phyloP scores from a whole-genome alignment of 2,888 invertebrate species.

The Candidula unifasciata region DNA sequence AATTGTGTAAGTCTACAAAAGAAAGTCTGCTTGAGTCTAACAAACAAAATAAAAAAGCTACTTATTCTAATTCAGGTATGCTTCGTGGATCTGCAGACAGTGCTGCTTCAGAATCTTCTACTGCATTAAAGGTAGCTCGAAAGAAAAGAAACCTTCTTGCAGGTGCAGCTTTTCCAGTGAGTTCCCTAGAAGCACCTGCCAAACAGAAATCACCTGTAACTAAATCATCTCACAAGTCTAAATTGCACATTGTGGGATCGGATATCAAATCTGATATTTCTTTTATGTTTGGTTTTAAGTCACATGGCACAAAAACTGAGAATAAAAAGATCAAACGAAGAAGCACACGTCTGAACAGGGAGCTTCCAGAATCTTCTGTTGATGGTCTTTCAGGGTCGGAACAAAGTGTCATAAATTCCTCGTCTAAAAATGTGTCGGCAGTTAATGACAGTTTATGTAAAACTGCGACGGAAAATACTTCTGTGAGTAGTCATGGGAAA shows the following conservation, averaged over 20 bases:
- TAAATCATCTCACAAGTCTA: not conserved
- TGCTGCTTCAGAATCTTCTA: not conserved
- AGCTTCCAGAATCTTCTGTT: not conserved
- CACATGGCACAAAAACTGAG: not conserved
- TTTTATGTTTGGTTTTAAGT: constrained; percentile 26
- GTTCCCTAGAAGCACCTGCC: not conserved
- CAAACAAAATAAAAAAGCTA: not conserved
- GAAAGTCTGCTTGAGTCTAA: not conserved
- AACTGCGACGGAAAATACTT: too few species aligned
- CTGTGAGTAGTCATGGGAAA: not conserved
- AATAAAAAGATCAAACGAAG: not conserved
- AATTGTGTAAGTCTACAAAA: too few species aligned
- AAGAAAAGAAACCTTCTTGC: constrained; percentile 40
- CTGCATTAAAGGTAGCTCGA: not conserved
- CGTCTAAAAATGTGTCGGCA: not conserved
- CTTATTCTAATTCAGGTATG: not conserved
- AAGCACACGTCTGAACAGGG: not conserved
- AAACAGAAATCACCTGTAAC: too few species aligned
- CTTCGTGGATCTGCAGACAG: not conserved
- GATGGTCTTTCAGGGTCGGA: not conserved
- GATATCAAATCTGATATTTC: constrained; percentile 31
- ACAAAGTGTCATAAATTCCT: too few species aligned
- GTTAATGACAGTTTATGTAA: not conserved
- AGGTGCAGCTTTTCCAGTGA: not conserved
- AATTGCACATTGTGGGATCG: not conserved